Evolutionary conservation across 1,140 invertebrate species (phyloP).

Genomic region (Caenorhabditis latens): DNA sequence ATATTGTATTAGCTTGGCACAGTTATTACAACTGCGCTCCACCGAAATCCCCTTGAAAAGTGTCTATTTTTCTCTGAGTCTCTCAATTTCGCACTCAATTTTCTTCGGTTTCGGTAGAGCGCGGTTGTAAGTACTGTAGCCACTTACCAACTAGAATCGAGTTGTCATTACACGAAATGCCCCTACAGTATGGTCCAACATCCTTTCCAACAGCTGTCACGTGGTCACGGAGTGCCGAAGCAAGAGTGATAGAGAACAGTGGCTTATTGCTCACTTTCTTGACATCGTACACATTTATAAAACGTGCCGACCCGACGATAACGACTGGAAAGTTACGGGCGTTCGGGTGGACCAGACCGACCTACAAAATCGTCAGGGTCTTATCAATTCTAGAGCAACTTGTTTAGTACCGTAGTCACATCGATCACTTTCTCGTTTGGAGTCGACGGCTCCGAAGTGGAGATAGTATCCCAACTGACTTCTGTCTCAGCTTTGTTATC

Average conservation of each 20-base stretch:
- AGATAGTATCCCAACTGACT: constrained; percentile 5
- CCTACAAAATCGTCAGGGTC: background rate
- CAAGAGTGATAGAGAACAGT: background rate
- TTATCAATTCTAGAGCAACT: background rate
- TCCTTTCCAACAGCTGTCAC: background rate
- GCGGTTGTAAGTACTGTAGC: background rate
- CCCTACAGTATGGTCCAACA: constrained; percentile 15
- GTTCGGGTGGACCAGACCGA: constrained; percentile 54
- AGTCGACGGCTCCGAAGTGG: background rate
- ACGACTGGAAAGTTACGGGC: constrained; percentile 47
- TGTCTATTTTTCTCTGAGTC: too few relatives aligned
- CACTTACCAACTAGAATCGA: constrained; percentile 45
- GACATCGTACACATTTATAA: constrained; percentile 46
- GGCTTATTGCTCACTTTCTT: constrained; percentile 28
- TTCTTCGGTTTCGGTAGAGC: too few relatives aligned
- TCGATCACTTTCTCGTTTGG: constrained; percentile 15
- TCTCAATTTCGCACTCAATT: too few relatives aligned
- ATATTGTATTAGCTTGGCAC: background rate
- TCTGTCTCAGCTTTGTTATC: constrained; percentile 18
- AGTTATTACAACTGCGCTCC: too few relatives aligned
- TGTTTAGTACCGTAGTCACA: constrained; percentile 29
- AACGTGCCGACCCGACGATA: constrained; percentile 19
- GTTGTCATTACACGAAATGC: constrained; percentile 55
- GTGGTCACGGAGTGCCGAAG: background rate
- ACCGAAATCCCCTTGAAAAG: too few relatives aligned